Percentiles rank a stretch among this genome's conserved stretches.
Conservation (phyloP, 2,797 vertebrate species). For the Coregonus sp. region DNA sequence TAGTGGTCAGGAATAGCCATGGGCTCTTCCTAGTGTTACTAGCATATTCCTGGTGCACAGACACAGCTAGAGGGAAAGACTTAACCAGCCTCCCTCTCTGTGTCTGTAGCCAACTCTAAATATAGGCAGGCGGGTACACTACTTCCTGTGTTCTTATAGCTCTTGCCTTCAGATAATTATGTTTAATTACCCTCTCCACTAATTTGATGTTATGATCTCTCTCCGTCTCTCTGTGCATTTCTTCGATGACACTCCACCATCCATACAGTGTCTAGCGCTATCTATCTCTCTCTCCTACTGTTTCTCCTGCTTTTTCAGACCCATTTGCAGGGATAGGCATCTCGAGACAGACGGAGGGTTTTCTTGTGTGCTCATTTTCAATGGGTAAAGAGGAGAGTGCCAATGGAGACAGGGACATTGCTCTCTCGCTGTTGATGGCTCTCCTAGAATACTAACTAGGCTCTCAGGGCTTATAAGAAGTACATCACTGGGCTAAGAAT, state of each 20-base stretch:
- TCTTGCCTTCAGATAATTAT: slow-evolving; percentile 88
- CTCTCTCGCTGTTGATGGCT: slow-evolving; percentile 22
- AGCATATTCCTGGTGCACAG: not conserved
- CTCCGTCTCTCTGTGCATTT: slow-evolving; percentile 28
- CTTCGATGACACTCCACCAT: not conserved
- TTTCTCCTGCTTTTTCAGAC: not conserved
- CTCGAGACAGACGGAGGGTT: not conserved
- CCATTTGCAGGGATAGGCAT: slow-evolving; percentile 1
- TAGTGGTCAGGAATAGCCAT: not conserved
- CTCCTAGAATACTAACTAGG: slow-evolving; percentile 41
- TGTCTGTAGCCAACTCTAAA: slow-evolving; percentile 75
- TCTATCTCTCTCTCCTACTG: not conserved
- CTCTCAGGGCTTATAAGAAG: not conserved
- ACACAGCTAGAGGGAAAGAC: not conserved
- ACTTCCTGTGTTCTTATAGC: slow-evolving; percentile 85
- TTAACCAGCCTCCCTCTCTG: not conserved
- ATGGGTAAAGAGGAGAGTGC: not conserved
- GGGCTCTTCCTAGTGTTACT: not conserved
- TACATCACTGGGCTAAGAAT: not conserved
- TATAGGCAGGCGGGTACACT: slow-evolving; percentile 71
- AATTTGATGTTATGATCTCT: slow-evolving; percentile 84
- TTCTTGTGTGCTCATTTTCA: not conserved
- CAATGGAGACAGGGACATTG: not conserved
- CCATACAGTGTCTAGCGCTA: not conserved
- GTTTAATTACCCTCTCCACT: slow-evolving; percentile 87